Conservation (phyloP, 2,888 invertebrate species). For the Tipula lateralis region DNA sequence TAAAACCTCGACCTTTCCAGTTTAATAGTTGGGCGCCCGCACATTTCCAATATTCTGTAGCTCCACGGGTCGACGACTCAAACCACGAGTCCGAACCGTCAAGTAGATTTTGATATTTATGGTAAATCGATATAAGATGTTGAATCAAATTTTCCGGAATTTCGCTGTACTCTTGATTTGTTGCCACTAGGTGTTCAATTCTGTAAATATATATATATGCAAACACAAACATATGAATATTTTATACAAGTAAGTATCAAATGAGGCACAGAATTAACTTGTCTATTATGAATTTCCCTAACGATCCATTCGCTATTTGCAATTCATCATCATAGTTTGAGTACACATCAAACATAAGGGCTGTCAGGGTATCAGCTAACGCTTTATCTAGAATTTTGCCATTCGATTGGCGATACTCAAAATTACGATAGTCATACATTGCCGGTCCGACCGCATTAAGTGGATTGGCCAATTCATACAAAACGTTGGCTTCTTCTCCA, state of each 20-base stretch:
- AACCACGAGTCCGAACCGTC: constrained; percentile 62
- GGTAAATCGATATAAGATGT: constrained; percentile 58
- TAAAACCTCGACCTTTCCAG: constrained; percentile 71
- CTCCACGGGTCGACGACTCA: constrained; percentile 61
- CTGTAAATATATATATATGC: background rate
- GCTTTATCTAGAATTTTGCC: constrained; percentile 44
- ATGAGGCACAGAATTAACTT: constrained; percentile 36
- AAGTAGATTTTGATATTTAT: constrained; percentile 49
- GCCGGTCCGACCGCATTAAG: background rate
- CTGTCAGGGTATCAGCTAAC: constrained; percentile 43
- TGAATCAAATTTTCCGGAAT: constrained; percentile 47
- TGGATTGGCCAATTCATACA: constrained; percentile 52
- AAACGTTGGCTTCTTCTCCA: constrained; percentile 57
- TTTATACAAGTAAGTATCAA: background rate
- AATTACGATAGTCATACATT: constrained; percentile 35
- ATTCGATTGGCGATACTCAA: constrained; percentile 45
- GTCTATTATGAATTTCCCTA: constrained; percentile 43
- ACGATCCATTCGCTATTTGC: constrained; percentile 41
- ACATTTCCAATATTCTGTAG: constrained; percentile 60
- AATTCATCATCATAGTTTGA: constrained; percentile 42
- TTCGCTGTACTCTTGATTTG: constrained; percentile 40
- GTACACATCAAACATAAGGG: constrained; percentile 43
- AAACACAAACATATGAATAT: background rate
- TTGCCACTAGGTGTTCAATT: background rate
- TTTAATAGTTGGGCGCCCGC: constrained; percentile 65